Percentiles rank a stretch among this genome's conserved stretches.
phyloP scores from a whole-genome alignment of 1,140 invertebrate species.

The Pomacea maculata region DNA sequence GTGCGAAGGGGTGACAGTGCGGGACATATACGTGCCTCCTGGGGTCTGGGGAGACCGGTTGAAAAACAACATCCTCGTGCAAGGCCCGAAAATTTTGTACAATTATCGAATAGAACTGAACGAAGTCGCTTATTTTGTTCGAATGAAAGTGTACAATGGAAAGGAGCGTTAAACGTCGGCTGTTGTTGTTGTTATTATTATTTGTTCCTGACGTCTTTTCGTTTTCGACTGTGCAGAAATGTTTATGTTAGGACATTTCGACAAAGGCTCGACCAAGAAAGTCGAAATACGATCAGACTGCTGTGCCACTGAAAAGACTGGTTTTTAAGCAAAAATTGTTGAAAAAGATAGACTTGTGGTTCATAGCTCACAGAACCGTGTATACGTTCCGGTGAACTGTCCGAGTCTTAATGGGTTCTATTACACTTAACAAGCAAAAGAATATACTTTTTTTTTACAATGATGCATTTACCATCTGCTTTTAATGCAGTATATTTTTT shows the following conservation, averaged over 20 bases:
- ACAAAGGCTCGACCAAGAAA: background rate
- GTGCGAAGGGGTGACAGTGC: conserved; percentile 70
- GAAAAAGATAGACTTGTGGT: too few relatives aligned
- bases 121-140: conserved; percentile 36
- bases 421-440: too few relatives aligned
- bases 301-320: too few relatives aligned
- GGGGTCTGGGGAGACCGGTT: conserved; percentile 46
- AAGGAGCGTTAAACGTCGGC: background rate
- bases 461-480: too few relatives aligned
- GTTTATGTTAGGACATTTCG: background rate
- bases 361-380: too few relatives aligned
- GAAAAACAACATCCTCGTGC: conserved; percentile 23
- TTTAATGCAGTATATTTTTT: too few relatives aligned
- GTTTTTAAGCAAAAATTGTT: too few relatives aligned
- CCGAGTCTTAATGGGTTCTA: too few relatives aligned
- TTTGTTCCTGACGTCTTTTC: background rate
- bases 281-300: background rate
- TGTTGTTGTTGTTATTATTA: background rate
- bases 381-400: too few relatives aligned
- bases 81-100: conserved; percentile 33
- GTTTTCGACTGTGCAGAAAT: background rate
- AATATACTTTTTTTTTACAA: too few relatives aligned
- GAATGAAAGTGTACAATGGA: conserved; percentile 23
- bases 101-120: conserved; percentile 26
- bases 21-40: conserved; percentile 75